Base-by-base conservation (phyloP, 2,888 invertebrate species). In the Scaeva pyrastri region DNA sequence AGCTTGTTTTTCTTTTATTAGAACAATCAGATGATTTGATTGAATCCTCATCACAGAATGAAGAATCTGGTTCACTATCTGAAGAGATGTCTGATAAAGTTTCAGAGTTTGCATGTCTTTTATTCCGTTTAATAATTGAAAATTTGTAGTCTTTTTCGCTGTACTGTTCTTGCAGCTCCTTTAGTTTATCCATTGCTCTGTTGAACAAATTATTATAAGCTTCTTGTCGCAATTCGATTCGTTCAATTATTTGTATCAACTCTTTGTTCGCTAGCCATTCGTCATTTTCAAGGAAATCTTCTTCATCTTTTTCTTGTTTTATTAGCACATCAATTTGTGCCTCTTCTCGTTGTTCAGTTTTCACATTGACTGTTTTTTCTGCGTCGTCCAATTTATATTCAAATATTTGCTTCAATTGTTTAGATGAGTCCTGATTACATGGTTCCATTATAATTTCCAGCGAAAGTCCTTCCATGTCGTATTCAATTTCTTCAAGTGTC, bases 401-500 rank as follows among this genome's bases (percentile, higher is more conserved):
- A 48, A 56, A 48, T 1, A 12, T 4, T 36, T 48, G 19, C 4
- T 21, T 48, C 0, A 31, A 26, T 16, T 45, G 11, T 4, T 66
- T 1, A 19, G 36, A 12, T 48, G 11, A 2, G 14, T 62, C 55
- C 11, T 72, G 66, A 45, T 64, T 8, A 12, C 8, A 2, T 14
- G 55, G 48, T 21, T 73, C 50, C 14, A 79, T 36, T 12, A 50
- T 26, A 21, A 80, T 48, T 23, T 14, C 39, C 26, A 74, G 16
- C 7, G 36, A 23, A 6, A 80, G 16, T 10, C 39, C 70, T 5
- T 68, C 19, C 16, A 73, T 39, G 2, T 74, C 55, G 6, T 43
- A 1, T 39, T 70, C 39, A 11, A 55, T 60, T 43, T 68, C 62
- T 41, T 70, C 21, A 8, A 80, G 43, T 21, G 56, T 68, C 2